These are phyloP conservation scores for Cheilosia pagana DNA, from an alignment of 2,888 invertebrate genomes.

Conservation along the genomic window DNA sequence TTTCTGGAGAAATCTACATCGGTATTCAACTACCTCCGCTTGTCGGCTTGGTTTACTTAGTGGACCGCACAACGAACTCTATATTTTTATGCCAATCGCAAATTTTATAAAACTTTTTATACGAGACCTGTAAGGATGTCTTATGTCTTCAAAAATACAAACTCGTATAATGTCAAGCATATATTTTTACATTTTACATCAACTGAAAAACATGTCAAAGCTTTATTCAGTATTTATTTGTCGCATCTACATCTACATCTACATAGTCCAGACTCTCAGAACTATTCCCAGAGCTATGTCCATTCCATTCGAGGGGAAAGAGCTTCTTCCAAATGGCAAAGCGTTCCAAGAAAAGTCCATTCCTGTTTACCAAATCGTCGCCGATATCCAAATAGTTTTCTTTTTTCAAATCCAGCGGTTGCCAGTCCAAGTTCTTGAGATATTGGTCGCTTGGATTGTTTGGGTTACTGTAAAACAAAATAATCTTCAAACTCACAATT, in stretches of 20 bases:
- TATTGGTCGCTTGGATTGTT: constrained; percentile 79
- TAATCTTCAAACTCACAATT: too few relatives aligned
- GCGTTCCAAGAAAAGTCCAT: constrained; percentile 72
- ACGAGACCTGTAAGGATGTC: too few relatives aligned
- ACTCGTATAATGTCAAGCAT: too few relatives aligned
- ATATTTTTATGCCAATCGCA: too few relatives aligned
- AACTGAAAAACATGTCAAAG: not conserved
- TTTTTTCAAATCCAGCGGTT: constrained; percentile 76
- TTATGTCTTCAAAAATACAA: too few relatives aligned
- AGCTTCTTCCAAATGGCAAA: constrained; percentile 75
- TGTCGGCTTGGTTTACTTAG: too few relatives aligned
- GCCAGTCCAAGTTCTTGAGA: constrained; percentile 78
- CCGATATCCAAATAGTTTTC: constrained; percentile 80
- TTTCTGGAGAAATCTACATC: too few relatives aligned
- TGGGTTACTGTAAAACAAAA: constrained; percentile 76
- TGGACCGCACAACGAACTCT: too few relatives aligned
- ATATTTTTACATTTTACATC: too few relatives aligned
- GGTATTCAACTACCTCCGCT: too few relatives aligned
- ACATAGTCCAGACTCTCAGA: constrained; percentile 36
- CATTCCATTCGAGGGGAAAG: constrained; percentile 72
- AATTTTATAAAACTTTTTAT: too few relatives aligned
- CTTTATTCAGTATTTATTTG: not conserved
- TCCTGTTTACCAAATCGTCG: constrained; percentile 76
- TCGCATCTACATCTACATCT: constrained; percentile 2
- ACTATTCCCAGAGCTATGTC: constrained; percentile 10